Percentiles rank a stretch among this genome's conserved stretches.
Conservation (phyloP, 2,113 vertebrate species). For the Pseudorhombus dupliciocellatus region DNA sequence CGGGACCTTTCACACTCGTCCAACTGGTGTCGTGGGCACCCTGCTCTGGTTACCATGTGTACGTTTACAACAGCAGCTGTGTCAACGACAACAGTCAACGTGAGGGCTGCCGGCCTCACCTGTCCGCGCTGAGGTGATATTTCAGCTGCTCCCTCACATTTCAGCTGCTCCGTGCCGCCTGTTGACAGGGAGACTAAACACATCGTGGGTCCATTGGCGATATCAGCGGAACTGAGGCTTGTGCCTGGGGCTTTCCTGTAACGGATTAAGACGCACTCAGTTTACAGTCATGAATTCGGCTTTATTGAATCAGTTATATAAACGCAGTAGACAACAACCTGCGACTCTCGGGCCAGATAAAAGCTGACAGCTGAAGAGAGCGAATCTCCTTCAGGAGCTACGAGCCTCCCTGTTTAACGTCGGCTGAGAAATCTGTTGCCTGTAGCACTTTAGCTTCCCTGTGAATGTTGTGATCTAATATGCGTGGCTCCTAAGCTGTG, state of each 20-base stretch:
- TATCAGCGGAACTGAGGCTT: not conserved
- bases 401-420: conserved; percentile 38
- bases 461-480: conserved; percentile 30
- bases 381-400: conserved; percentile 49
- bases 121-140: conserved; percentile 42
- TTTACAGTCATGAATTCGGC: conserved; percentile 23
- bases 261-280: conserved; percentile 5
- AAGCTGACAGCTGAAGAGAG: conserved; percentile 47
- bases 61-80: conserved; percentile 70
- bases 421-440: conserved; percentile 33
- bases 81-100: conserved; percentile 66
- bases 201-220: not conserved
- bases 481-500: conserved; percentile 20
- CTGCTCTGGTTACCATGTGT: conserved; percentile 49
- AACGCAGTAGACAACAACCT: conserved; percentile 32
- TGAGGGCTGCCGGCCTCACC: conserved; percentile 56
- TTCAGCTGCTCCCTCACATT: conserved; percentile 57
- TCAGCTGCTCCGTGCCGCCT: conserved; percentile 22
- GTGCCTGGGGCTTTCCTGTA: not conserved
- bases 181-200: conserved; percentile 22
- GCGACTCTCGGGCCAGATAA: conserved; percentile 45
- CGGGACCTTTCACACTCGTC: not conserved
- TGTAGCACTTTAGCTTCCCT: conserved; percentile 31
- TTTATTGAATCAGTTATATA: conserved; percentile 8
- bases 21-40: conserved; percentile 17